Evolutionary conservation across 2,113 vertebrate species (phyloP).

Genomic region (Acinonyx jubatus): DNA sequence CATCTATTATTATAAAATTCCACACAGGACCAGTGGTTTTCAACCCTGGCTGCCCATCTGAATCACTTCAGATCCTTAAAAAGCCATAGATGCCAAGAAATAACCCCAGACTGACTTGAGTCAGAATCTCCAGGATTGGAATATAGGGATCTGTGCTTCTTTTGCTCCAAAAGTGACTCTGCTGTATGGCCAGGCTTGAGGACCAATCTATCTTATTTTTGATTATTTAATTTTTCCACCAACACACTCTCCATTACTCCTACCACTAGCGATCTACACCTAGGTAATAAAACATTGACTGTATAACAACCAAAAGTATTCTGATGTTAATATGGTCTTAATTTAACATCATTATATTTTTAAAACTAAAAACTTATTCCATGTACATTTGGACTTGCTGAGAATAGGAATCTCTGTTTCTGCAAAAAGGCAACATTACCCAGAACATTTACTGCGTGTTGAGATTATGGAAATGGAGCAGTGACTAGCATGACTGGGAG

Average conservation of each 20-base stretch:
- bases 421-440: neutral
- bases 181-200: rapidly evolving
- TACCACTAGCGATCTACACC: neutral
- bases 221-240: neutral
- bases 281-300: neutral
- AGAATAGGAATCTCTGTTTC: neutral
- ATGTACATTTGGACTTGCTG: neutral
- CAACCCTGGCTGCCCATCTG: neutral
- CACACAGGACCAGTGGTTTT: neutral
- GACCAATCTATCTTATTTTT: neutral
- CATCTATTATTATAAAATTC: neutral
- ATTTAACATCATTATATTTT: neutral
- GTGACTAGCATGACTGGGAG: neutral
- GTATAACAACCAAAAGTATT: neutral
- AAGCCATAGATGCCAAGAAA: neutral
- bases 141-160: neutral
- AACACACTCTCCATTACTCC: neutral
- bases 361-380: neutral
- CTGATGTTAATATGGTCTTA: neutral
- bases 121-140: neutral
- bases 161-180: neutral
- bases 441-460: neutral
- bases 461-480: neutral
- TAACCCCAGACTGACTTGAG: neutral
- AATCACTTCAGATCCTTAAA: neutral